phyloP scores from a whole-genome alignment of 1,140 invertebrate genomes.

The Penaeus japonicus region DNA sequence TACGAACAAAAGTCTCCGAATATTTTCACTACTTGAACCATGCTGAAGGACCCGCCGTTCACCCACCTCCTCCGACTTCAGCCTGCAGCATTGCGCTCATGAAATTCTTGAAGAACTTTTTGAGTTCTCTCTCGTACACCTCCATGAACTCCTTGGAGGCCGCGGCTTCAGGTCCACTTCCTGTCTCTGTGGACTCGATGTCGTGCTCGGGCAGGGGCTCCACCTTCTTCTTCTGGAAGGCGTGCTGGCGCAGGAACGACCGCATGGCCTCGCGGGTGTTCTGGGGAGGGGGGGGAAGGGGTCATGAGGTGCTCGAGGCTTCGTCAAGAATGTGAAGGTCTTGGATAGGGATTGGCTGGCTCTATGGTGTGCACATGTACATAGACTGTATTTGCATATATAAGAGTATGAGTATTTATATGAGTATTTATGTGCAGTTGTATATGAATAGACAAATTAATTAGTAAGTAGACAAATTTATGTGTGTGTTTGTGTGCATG shows the following conservation, averaged over 20 bases:
- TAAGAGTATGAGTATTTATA: no score
- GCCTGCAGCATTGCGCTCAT: constrained; percentile 48
- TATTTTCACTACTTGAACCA: background rate
- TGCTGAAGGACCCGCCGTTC: background rate
- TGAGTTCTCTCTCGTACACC: constrained; percentile 26
- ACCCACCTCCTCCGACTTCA: constrained; percentile 44
- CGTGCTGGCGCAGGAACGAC: constrained; percentile 26
- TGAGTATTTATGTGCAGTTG: no score
- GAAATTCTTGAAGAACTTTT: constrained; percentile 46
- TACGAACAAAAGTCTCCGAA: background rate
- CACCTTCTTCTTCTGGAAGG: background rate
- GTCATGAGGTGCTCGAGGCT: no score
- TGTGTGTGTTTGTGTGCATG: no score
- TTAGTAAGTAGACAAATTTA: no score
- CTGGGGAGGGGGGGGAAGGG: background rate
- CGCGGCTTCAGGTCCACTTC: background rate
- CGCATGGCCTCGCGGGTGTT: constrained; percentile 28
- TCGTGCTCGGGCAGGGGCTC: background rate
- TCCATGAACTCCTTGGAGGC: constrained; percentile 41
- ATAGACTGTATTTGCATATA: no score
- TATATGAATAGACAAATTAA: no score
- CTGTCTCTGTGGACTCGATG: background rate
- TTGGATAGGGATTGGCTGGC: no score
- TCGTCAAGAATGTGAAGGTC: no score
- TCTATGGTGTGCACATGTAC: no score